These are phyloP conservation scores for Lytechinus pictus DNA, from an alignment of 35 echinoderm and acorn worm genomes.

Conservation along the genomic window DNA sequence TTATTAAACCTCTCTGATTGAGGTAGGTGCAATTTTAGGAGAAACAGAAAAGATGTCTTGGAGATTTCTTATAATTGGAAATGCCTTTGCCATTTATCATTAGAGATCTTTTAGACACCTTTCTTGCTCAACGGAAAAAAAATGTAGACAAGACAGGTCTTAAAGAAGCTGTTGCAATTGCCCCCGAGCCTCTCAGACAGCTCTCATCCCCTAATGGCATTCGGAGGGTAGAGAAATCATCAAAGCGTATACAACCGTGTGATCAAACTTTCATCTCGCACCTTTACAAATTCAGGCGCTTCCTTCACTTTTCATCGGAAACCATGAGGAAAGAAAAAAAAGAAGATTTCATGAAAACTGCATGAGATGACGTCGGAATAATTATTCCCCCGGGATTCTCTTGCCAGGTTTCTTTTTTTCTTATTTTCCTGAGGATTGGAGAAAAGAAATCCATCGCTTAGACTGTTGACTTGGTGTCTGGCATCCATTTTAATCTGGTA, in stretches of 20 bases:
- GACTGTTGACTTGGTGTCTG: background rate
- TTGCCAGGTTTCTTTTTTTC: background rate
- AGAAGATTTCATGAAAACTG: slow-evolving; percentile 4
- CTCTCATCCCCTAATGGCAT: background rate
- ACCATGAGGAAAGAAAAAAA: background rate
- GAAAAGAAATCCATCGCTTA: background rate
- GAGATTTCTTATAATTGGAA: background rate
- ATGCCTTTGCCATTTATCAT: background rate
- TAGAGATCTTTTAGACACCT: background rate
- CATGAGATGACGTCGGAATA: background rate
- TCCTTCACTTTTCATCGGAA: background rate
- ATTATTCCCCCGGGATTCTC: background rate
- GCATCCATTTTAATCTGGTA: background rate
- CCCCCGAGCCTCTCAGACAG: background rate
- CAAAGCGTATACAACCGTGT: background rate
- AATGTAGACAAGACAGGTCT: background rate
- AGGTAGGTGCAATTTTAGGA: background rate
- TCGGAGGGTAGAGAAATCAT: slow-evolving; percentile 10
- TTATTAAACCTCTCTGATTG: background rate
- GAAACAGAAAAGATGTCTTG: background rate
- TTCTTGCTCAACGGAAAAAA: background rate
- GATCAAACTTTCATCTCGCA: background rate
- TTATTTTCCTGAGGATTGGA: background rate
- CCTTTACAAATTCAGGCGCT: slow-evolving; percentile 2
- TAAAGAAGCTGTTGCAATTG: background rate